phyloP scores from a whole-genome alignment of 2,797 vertebrate genomes.

The Dipus sagitta region DNA sequence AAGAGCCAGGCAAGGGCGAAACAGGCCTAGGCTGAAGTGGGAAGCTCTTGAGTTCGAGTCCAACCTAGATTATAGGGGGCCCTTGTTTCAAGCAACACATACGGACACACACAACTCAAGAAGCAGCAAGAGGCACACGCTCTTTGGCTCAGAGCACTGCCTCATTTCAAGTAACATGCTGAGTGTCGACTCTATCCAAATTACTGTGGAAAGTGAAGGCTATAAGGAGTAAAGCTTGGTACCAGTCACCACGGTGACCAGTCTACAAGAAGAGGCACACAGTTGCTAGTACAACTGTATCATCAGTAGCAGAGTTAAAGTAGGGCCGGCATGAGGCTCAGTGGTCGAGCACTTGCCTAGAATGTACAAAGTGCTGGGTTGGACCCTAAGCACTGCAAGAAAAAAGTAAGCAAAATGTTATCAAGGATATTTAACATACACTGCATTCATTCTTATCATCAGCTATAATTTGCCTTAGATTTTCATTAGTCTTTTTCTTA shows the following conservation, averaged over 20 bases:
- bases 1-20: neutral
- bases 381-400: neutral
- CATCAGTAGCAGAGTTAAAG: neutral
- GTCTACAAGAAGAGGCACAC: neutral
- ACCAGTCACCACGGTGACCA: neutral
- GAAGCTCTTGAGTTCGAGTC: neutral
- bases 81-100: neutral
- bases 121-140: neutral
- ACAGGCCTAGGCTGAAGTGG: neutral
- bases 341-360: neutral
- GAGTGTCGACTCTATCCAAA: neutral
- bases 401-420: neutral
- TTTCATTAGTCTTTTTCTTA: constrained; percentile 37
- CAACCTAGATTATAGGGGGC: neutral
- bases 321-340: neutral
- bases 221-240: neutral
- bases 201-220: neutral
- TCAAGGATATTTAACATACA: neutral
- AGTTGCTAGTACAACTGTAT: neutral
- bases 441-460: neutral
- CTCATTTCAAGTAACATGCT: neutral
- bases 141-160: neutral
- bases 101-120: neutral
- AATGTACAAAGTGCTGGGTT: neutral
- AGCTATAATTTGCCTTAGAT: constrained; percentile 15